phyloP scores from a whole-genome alignment of 1,140 invertebrate species.

The Cyclargus thomasi region DNA sequence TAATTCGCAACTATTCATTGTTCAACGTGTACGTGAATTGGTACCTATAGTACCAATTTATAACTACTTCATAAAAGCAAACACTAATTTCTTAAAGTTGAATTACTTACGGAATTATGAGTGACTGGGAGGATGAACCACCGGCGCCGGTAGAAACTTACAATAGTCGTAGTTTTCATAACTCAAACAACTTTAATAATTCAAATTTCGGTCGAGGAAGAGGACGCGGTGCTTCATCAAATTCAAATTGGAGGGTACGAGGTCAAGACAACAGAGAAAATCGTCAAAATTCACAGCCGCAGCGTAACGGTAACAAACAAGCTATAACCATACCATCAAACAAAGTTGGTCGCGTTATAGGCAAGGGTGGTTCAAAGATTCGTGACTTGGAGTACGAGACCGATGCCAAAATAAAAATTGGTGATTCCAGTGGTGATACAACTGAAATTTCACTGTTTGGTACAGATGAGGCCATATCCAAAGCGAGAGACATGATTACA shows the following conservation, averaged over 20 bases:
- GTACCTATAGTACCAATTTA: no score
- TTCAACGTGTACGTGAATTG: no score
- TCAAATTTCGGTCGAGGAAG: slow-evolving; percentile 31
- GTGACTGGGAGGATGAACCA: slow-evolving; percentile 43
- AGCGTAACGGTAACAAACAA: slow-evolving; percentile 41
- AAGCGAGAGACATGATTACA: slow-evolving; percentile 76
- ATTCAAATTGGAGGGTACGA: slow-evolving; percentile 42
- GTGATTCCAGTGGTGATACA: slow-evolving; percentile 50
- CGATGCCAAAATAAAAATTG: slow-evolving; percentile 57
- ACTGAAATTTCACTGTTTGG: slow-evolving; percentile 75
- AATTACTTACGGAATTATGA: slow-evolving; percentile 30
- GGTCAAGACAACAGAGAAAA: slow-evolving; percentile 27
- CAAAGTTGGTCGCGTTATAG: slow-evolving; percentile 71
- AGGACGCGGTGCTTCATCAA: slow-evolving; percentile 34
- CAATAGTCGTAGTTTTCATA: slow-evolving; percentile 28
- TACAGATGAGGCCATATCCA: slow-evolving; percentile 66
- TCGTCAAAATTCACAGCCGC: slow-evolving; percentile 7
- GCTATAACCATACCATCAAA: slow-evolving; percentile 49
- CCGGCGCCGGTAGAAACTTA: slow-evolving; percentile 21
- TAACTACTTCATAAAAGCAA: no score
- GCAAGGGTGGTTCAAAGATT: slow-evolving; percentile 85
- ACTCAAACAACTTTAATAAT: slow-evolving; percentile 12
- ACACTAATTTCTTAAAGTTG: neutral
- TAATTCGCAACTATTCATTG: no score
- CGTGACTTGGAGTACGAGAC: slow-evolving; percentile 78